phyloP scores from a whole-genome alignment of 2,888 invertebrate genomes.

The Lobophora halterata region DNA sequence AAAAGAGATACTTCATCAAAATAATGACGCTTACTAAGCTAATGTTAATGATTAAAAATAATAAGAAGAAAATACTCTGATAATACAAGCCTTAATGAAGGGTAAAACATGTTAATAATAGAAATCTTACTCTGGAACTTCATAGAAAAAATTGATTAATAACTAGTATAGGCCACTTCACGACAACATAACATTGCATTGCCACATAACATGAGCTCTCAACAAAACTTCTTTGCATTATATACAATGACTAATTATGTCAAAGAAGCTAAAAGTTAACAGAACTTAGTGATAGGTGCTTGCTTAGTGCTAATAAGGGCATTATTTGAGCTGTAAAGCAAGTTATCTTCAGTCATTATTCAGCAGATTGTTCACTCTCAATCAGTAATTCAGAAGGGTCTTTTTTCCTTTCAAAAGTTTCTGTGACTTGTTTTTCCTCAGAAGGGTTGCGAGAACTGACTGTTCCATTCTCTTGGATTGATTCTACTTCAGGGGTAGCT shows the following conservation, averaged over 20 bases:
- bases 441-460: slow-evolving; percentile 70
- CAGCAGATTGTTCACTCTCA: slow-evolving; percentile 65
- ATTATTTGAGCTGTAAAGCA: slow-evolving; percentile 73
- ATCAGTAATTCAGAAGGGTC: slow-evolving; percentile 68
- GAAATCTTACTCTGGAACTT: slow-evolving; percentile 66
- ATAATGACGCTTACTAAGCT: slow-evolving; percentile 37
- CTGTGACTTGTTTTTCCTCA: slow-evolving; percentile 54
- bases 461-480: slow-evolving; percentile 65
- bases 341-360: slow-evolving; percentile 56
- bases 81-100: slow-evolving; percentile 68
- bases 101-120: slow-evolving; percentile 64
- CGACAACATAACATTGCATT: slow-evolving; percentile 56
- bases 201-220: slow-evolving; percentile 61
- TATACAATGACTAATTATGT: slow-evolving; percentile 71
- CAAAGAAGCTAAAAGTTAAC: slow-evolving; percentile 71
- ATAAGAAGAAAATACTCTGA: slow-evolving; percentile 66
- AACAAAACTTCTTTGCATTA: slow-evolving; percentile 67
- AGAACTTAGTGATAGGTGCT: slow-evolving; percentile 67
- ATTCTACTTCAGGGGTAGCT: slow-evolving; percentile 53
- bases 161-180: slow-evolving; percentile 69
- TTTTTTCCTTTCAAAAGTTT: slow-evolving; percentile 50
- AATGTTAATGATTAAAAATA: slow-evolving; percentile 44
- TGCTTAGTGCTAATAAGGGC: slow-evolving; percentile 69
- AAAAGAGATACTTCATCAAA: slow-evolving; percentile 38
- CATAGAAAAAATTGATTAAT: slow-evolving; percentile 60